Percentiles rank a stretch among this genome's conserved stretches.
phyloP scores from a whole-genome alignment of 2,888 invertebrate species.

The Eledone cirrhosa region DNA sequence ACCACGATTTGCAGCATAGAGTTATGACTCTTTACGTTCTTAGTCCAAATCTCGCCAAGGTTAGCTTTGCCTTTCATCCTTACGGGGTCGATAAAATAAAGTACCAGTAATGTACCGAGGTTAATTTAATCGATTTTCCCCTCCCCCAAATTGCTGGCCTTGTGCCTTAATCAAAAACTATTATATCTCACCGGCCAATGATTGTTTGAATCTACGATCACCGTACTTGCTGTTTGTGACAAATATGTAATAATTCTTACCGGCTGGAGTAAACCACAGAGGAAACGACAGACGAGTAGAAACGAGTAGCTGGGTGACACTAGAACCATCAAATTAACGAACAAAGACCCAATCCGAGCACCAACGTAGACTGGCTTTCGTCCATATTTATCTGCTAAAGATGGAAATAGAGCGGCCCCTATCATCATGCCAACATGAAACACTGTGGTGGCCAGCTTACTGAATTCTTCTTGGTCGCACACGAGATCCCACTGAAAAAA shows the following conservation, averaged over 20 bases:
- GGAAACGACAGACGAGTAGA: slow-evolving; percentile 27
- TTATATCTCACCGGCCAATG: no score
- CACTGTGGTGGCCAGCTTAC: slow-evolving; percentile 31
- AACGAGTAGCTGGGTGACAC: slow-evolving; percentile 29
- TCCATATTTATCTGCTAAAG: slow-evolving; percentile 31
- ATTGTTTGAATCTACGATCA: no score
- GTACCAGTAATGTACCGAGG: no score
- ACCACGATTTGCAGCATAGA: no score
- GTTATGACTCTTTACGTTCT: no score
- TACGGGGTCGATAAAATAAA: no score
- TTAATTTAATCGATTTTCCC: no score
- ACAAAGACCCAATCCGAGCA: slow-evolving; percentile 26
- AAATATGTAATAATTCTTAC: slow-evolving; percentile 17
- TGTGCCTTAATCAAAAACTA: no score
- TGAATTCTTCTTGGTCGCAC: slow-evolving; percentile 29
- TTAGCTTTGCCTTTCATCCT: no score
- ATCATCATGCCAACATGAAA: slow-evolving; percentile 31
- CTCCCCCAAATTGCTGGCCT: no score
- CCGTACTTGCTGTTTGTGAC: no score
- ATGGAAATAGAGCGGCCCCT: slow-evolving; percentile 32
- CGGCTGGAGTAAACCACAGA: slow-evolving; percentile 33
- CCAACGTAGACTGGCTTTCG: slow-evolving; percentile 31
- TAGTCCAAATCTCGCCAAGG: no score
- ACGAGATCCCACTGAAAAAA: slow-evolving; percentile 33
- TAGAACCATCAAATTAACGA: slow-evolving; percentile 15